Evolutionary conservation across 2,797 vertebrate genomes (phyloP).

Genomic region (Simalia tracyae): DNA sequence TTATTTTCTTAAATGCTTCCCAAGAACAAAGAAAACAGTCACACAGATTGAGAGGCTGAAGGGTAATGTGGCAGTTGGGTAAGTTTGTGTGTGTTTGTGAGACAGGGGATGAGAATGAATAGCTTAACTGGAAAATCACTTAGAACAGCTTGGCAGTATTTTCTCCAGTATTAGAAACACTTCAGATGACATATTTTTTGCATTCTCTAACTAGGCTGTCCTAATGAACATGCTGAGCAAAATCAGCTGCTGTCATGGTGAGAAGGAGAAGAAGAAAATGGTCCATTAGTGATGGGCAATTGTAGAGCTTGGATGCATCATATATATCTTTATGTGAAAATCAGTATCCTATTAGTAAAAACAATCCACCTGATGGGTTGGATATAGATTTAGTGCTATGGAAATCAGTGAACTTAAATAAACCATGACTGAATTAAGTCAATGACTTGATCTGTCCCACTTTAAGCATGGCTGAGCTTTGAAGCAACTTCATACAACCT

Average conservation of each 20-base stretch:
- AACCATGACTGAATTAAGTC: neutral
- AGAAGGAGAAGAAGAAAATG: neutral
- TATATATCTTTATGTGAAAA: neutral
- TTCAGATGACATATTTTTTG: slow-evolving; percentile 18
- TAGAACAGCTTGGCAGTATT: neutral
- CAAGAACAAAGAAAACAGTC: slow-evolving; percentile 49
- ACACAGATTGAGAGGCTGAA: slow-evolving; percentile 45
- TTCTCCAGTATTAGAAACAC: slow-evolving; percentile 29
- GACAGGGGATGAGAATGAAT: slow-evolving; percentile 30
- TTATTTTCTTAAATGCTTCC: slow-evolving; percentile 56
- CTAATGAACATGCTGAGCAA: slow-evolving; percentile 9
- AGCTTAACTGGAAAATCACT: slow-evolving; percentile 21
- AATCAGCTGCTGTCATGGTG: neutral
- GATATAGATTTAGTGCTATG: neutral
- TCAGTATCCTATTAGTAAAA: neutral
- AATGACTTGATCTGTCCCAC: neutral
- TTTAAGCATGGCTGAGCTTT: neutral
- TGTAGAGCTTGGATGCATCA: neutral
- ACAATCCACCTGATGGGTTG: neutral
- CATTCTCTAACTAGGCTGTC: neutral
- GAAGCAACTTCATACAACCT: neutral
- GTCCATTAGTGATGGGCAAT: neutral
- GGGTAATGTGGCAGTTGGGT: slow-evolving; percentile 17
- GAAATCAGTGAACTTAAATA: neutral
- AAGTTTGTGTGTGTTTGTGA: slow-evolving; percentile 2